Conservation (phyloP, 2,888 invertebrate genomes). For the Tetragonula carbonaria region DNA sequence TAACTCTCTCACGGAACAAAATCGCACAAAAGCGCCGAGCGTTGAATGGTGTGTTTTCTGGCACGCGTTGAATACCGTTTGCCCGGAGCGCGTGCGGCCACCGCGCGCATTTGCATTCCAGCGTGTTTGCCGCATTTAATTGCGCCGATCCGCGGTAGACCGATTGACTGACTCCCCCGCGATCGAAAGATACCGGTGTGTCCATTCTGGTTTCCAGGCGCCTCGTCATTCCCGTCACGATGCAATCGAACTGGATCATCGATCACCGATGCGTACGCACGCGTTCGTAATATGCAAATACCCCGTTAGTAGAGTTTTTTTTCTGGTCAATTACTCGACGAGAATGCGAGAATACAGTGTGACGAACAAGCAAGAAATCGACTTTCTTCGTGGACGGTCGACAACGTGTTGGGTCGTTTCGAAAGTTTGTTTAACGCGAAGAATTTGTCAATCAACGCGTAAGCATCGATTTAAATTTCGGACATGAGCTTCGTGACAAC, state of each 20-base stretch:
- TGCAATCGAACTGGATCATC: slow-evolving; percentile 53
- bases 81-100: slow-evolving; percentile 34
- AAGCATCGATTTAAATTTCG: background rate
- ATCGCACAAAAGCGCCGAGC: slow-evolving; percentile 5
- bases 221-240: slow-evolving; percentile 44
- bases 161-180: slow-evolving; percentile 1
- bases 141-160: slow-evolving; percentile 33
- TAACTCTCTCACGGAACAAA: slow-evolving; percentile 46
- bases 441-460: too few species aligned
- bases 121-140: slow-evolving; percentile 44
- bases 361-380: background rate
- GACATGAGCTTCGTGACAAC: background rate
- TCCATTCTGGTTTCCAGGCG: background rate
- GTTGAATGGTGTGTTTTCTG: slow-evolving; percentile 24
- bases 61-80: slow-evolving; percentile 40
- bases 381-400: background rate
- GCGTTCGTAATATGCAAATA: slow-evolving; percentile 45
- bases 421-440: background rate
- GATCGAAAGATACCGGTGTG: background rate
- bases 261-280: slow-evolving; percentile 37
- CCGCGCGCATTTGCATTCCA: slow-evolving; percentile 47
- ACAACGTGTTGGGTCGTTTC: background rate
- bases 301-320: slow-evolving; percentile 41
- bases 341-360: background rate
- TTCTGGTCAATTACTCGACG: slow-evolving; percentile 11